phyloP scores from a whole-genome alignment of 2,113 vertebrate genomes.

The Dunckerocampus dactyliophorus region DNA sequence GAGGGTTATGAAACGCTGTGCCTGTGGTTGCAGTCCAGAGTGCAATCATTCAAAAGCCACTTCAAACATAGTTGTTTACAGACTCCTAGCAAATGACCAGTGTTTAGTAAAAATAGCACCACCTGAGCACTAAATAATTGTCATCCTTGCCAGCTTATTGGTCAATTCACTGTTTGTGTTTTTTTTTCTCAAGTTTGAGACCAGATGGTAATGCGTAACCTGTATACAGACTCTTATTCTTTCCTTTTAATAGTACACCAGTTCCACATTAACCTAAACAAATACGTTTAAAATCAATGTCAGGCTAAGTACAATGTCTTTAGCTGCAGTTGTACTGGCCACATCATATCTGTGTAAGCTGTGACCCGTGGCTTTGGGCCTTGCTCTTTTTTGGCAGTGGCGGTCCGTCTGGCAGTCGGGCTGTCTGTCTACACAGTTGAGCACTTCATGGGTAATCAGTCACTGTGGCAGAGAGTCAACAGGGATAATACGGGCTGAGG shows the following conservation, averaged over 20 bases:
- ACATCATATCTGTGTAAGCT: not conserved
- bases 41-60: slow-evolving; percentile 43
- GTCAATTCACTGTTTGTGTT: slow-evolving; percentile 3
- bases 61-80: slow-evolving; percentile 53
- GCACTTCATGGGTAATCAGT: slow-evolving; percentile 40
- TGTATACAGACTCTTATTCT: not conserved
- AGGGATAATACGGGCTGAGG: slow-evolving; percentile 31
- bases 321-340: not conserved
- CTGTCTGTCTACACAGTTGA: slow-evolving; percentile 38
- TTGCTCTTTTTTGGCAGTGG: slow-evolving; percentile 37
- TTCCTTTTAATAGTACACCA: not conserved
- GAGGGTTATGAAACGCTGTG: slow-evolving; percentile 39
- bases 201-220: not conserved
- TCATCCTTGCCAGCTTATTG: slow-evolving; percentile 9
- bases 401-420: slow-evolving; percentile 24
- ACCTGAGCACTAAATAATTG: slow-evolving; percentile 27
- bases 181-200: not conserved
- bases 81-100: slow-evolving; percentile 36
- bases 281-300: not conserved
- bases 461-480: slow-evolving; percentile 47
- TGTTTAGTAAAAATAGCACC: slow-evolving; percentile 24
- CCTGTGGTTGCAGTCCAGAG: slow-evolving; percentile 35
- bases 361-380: slow-evolving; percentile 19
- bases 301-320: slow-evolving; percentile 6
- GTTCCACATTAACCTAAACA: not conserved